phyloP scores from a whole-genome alignment of 2,797 vertebrate species.

The Zalophus californianus region DNA sequence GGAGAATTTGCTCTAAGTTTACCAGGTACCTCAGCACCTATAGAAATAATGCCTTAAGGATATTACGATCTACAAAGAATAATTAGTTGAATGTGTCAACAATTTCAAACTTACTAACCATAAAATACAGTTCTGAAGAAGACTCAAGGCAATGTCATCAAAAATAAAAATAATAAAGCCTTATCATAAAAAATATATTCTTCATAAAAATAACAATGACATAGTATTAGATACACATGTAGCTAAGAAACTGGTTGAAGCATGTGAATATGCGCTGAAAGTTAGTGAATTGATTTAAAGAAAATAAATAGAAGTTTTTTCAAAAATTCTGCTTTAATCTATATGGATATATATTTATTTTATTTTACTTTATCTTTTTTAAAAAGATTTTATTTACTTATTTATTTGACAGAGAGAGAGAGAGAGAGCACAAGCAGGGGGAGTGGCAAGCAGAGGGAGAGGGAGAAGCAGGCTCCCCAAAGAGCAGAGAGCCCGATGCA shows the following conservation, averaged over 20 bases:
- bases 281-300: constrained; percentile 19
- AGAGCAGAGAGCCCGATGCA: neutral
- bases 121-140: constrained; percentile 26
- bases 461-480: neutral
- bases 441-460: neutral
- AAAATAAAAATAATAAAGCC: constrained; percentile 4
- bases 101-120: constrained; percentile 26
- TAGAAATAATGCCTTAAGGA: neutral
- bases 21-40: neutral
- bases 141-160: neutral
- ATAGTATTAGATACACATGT: neutral
- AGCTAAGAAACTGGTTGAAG: constrained; percentile 10
- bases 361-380: neutral
- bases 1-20: neutral
- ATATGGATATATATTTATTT: neutral
- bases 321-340: neutral
- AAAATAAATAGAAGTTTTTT: constrained; percentile 24
- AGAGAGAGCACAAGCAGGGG: neutral
- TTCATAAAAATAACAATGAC: constrained; percentile 21
- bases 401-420: neutral
- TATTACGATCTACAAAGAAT: neutral
- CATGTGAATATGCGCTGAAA: neutral
- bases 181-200: neutral
- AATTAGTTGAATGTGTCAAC: neutral
- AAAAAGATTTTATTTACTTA: neutral